Percentiles rank a stretch among this genome's conserved stretches.
phyloP scores from a whole-genome alignment of 2,888 invertebrate genomes.

The Creontiades dilutus region DNA sequence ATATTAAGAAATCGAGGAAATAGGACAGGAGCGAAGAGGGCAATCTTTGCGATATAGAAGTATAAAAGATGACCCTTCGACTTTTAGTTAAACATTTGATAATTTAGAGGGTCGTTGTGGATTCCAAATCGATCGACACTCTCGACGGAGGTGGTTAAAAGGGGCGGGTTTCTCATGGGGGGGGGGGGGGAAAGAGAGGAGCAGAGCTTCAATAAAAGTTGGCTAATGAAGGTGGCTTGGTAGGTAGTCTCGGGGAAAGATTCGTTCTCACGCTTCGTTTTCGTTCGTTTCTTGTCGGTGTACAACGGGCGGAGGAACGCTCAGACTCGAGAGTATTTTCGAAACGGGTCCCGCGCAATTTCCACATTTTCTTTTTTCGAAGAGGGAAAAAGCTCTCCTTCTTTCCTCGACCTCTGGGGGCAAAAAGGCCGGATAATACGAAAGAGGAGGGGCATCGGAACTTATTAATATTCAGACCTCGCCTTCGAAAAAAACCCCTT shows the following conservation, averaged over 20 bases:
- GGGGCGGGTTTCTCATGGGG: too few relatives aligned
- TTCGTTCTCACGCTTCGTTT: conserved; percentile 18
- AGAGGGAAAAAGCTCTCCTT: not conserved
- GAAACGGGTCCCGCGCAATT: not conserved
- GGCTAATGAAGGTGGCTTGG: conserved; percentile 10
- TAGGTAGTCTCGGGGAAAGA: not conserved
- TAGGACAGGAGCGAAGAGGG: not conserved
- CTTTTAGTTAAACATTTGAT: conserved; percentile 24
- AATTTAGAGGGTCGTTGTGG: not conserved
- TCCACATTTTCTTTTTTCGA: conserved; percentile 4
- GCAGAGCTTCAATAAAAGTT: not conserved
- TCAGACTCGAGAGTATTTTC: not conserved
- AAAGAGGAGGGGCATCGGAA: conserved; percentile 42
- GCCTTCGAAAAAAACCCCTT: not conserved
- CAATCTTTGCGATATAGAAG: not conserved
- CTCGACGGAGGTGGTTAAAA: not conserved
- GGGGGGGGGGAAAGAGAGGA: not conserved
- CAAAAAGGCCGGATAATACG: not conserved
- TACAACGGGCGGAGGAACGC: not conserved
- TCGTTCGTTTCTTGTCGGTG: not conserved
- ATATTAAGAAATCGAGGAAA: not conserved
- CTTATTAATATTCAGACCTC: conserved; percentile 61
- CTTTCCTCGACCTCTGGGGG: not conserved
- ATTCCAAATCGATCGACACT: conserved; percentile 6
- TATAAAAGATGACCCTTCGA: not conserved